These are phyloP conservation scores for Virgularia gustaviana DNA, from an alignment of 92 coral and sea anemone genomes.

Conservation along the genomic window DNA sequence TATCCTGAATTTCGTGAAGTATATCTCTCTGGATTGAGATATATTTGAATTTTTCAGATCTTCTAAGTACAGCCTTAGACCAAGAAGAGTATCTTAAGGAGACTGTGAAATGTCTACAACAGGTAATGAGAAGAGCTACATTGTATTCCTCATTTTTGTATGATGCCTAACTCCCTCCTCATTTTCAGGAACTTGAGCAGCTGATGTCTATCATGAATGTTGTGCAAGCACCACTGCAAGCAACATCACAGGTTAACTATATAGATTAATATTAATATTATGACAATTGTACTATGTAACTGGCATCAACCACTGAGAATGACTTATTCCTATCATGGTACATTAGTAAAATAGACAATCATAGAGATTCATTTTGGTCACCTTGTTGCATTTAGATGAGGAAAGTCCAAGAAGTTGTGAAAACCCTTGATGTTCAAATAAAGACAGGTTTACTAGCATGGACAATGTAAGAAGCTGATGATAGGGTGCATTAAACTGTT, in stretches of 20 bases:
- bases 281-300: neutral
- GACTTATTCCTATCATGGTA: neutral
- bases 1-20: neutral
- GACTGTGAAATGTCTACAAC: constrained; percentile 73
- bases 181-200: constrained; percentile 81
- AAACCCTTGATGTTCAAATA: constrained; percentile 75
- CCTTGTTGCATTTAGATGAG: constrained; percentile 62
- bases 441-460: constrained; percentile 89
- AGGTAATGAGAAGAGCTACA: constrained; percentile 44
- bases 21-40: neutral
- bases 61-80: constrained; percentile 67
- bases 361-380: too few relatives aligned
- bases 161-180: neutral
- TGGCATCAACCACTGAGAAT: neutral
- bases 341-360: neutral
- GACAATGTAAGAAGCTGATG: constrained; percentile 99
- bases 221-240: constrained; percentile 93
- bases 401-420: constrained; percentile 86
- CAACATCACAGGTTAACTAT: constrained; percentile 73
- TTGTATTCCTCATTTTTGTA: neutral
- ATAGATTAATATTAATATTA: neutral
- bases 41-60: constrained; percentile 40
- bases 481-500: too few relatives aligned
- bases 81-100: constrained; percentile 77
- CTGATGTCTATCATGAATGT: constrained; percentile 81